Conservation (phyloP, 2,113 vertebrate genomes). For the Phrynosoma platyrhinos region DNA sequence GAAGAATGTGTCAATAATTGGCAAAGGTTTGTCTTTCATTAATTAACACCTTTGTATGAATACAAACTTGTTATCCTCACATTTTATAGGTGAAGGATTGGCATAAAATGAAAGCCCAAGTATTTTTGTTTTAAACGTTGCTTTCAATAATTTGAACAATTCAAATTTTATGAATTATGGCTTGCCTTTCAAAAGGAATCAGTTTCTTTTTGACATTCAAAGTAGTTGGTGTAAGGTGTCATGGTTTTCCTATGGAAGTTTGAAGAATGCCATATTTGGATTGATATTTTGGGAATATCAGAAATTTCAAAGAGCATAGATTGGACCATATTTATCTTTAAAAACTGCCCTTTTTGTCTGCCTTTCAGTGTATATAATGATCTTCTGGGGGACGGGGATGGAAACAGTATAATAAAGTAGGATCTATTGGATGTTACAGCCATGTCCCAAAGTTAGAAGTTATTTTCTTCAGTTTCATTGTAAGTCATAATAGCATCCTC, state of each 20-base stretch:
- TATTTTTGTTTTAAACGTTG: slow-evolving; percentile 67
- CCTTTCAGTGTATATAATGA: neutral
- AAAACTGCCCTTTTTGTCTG: slow-evolving; percentile 25
- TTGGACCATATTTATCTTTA: slow-evolving; percentile 27
- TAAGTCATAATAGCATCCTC: slow-evolving; percentile 11
- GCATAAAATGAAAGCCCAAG: slow-evolving; percentile 73
- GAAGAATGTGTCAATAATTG: slow-evolving; percentile 82
- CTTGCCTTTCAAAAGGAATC: slow-evolving; percentile 45
- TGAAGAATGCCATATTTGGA: neutral
- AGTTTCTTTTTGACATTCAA: neutral
- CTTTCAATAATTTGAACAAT: slow-evolving; percentile 71
- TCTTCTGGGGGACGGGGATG: neutral
- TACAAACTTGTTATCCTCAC: slow-evolving; percentile 82
- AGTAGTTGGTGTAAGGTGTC: neutral
- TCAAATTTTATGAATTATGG: slow-evolving; percentile 63
- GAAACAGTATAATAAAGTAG: neutral
- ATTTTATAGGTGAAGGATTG: slow-evolving; percentile 84
- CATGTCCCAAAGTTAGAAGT: neutral
- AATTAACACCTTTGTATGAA: slow-evolving; percentile 91
- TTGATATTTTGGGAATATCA: neutral
- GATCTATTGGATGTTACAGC: neutral
- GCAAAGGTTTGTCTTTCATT: slow-evolving; percentile 87
- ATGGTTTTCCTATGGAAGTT: neutral
- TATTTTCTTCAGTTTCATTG: neutral
- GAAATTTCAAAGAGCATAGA: neutral